These are phyloP conservation scores for Luscinia luscinia DNA, from an alignment of 2,797 vertebrate genomes.

Conservation along the genomic window DNA sequence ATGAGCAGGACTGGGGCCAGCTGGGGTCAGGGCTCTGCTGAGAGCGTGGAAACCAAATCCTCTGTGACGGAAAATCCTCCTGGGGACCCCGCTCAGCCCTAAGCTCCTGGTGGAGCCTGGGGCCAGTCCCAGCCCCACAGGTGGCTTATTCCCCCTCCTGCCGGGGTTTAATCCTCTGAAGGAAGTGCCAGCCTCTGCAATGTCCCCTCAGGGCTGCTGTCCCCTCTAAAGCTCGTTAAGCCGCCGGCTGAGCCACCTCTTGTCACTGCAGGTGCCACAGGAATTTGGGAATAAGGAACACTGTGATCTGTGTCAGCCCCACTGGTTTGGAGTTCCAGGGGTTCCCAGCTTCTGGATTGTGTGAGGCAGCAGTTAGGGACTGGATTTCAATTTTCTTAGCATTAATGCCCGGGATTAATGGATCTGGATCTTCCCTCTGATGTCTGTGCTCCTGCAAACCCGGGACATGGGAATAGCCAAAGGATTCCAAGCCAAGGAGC, in stretches of 20 bases:
- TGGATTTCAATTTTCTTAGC: background rate
- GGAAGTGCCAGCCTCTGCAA: background rate
- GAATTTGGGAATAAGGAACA: background rate
- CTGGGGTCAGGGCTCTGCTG: rapidly evolving
- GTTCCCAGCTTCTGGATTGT: background rate
- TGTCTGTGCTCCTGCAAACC: rapidly evolving
- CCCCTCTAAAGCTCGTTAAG: background rate
- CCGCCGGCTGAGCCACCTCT: rapidly evolving
- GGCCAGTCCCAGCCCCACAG: background rate
- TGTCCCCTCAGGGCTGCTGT: background rate
- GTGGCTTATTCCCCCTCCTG: background rate
- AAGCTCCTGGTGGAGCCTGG: background rate
- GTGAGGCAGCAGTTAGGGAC: background rate
- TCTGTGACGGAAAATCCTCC: background rate
- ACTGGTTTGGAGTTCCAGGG: rapidly evolving
- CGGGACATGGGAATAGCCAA: rapidly evolving
- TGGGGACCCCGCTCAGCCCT: background rate
- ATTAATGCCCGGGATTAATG: no score
- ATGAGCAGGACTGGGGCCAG: rapidly evolving
- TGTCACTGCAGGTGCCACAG: background rate
- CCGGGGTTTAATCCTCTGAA: background rate
- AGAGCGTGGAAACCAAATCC: background rate
- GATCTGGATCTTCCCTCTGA: rapidly evolving
- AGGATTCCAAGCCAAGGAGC: rapidly evolving
- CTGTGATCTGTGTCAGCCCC: background rate